phyloP scores from a whole-genome alignment of 1,140 invertebrate genomes.

The Atopsyche davidsoni region DNA sequence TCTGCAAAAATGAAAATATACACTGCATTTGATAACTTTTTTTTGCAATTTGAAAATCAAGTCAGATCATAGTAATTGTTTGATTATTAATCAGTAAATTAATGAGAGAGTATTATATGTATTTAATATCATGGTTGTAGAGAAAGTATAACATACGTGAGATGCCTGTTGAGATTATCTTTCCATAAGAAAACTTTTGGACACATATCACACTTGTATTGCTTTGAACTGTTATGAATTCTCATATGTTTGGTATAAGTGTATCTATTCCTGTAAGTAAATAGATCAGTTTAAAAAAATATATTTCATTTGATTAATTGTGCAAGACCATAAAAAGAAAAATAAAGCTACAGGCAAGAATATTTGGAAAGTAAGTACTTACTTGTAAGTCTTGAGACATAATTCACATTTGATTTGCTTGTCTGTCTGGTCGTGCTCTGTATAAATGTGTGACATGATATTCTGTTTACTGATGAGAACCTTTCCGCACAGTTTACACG shows the following conservation, averaged over 20 bases:
- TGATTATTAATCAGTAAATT: too few relatives aligned
- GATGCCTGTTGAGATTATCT: constrained; percentile 25
- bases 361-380: neutral
- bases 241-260: constrained; percentile 25
- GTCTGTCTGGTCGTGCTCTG: constrained; percentile 23
- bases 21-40: too few relatives aligned
- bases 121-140: neutral
- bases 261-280: constrained; percentile 21
- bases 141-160: constrained; percentile 19
- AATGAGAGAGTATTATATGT: neutral
- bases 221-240: constrained; percentile 26
- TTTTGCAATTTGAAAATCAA: too few relatives aligned
- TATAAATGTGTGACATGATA: constrained; percentile 27
- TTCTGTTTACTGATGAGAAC: constrained; percentile 25
- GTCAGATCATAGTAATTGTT: too few relatives aligned
- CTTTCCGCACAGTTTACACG: constrained; percentile 20
- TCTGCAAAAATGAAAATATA: constrained; percentile 8
- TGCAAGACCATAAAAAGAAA: neutral
- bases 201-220: constrained; percentile 27
- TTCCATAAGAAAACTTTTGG: constrained; percentile 28
- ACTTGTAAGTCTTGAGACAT: constrained; percentile 25
- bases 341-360: neutral
- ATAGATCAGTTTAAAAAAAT: neutral
- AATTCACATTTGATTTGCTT: constrained; percentile 19
- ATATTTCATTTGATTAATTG: neutral